These are phyloP conservation scores for Stomatorhinus walkeri DNA, from an alignment of 2,797 vertebrate species.

Conservation along the genomic window DNA sequence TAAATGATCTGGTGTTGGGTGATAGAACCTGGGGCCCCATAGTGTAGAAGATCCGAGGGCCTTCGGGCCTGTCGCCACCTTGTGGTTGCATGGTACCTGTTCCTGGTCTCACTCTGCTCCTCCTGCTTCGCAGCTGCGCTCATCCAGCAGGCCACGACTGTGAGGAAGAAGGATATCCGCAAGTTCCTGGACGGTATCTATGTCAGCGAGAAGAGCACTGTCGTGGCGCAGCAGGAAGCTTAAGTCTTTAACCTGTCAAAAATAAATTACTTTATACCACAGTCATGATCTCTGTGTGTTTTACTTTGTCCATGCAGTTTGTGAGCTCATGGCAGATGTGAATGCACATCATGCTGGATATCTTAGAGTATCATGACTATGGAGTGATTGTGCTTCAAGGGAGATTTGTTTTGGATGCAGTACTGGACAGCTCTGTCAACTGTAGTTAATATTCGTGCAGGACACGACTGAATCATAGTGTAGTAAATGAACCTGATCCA, in stretches of 20 bases:
- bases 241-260: conserved; percentile 26
- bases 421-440: background rate
- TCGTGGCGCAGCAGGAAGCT: conserved; percentile 41
- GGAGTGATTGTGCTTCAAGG: background rate
- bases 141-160: conserved; percentile 51
- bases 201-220: conserved; percentile 54
- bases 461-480: background rate
- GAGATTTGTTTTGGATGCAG: background rate
- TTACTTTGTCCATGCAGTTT: background rate
- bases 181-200: conserved; percentile 62
- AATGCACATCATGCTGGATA: background rate
- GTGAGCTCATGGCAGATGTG: background rate
- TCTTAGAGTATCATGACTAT: background rate
- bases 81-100: background rate
- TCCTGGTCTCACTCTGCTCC: background rate
- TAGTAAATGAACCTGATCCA: background rate
- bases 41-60: background rate
- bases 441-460: too few species aligned
- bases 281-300: background rate
- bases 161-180: conserved; percentile 48
- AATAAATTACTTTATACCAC: background rate
- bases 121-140: conserved; percentile 39
- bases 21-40: background rate
- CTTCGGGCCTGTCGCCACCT: background rate
- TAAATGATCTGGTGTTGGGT: background rate